These are phyloP conservation scores for Phoenicopterus ruber DNA, from an alignment of 2,113 vertebrate genomes.

Conservation along the genomic window DNA sequence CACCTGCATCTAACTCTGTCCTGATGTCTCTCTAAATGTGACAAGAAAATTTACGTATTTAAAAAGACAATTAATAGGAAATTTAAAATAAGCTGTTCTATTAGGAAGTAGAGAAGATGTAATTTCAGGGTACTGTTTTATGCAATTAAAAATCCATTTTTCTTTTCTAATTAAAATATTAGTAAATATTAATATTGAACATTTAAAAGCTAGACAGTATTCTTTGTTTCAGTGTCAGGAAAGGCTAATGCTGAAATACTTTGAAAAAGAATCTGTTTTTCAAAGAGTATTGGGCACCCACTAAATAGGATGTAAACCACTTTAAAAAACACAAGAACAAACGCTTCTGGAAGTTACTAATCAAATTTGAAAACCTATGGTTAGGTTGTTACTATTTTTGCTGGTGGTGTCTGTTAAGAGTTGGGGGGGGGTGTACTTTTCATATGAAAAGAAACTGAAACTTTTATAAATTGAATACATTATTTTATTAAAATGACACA, in stretches of 20 bases:
- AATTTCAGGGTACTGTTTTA: not conserved
- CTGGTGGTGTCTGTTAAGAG: not conserved
- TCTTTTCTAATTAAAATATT: not conserved
- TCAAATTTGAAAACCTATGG: not conserved
- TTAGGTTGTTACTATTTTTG: not conserved
- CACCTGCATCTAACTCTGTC: not conserved
- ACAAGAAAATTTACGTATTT: not conserved
- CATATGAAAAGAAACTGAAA: not conserved
- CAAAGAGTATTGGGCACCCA: not conserved
- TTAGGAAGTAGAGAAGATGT: not conserved
- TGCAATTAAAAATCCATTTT: not conserved
- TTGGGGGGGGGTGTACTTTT: not conserved
- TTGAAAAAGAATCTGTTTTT: not conserved
- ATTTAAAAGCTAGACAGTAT: not conserved
- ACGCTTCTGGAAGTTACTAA: not conserved
- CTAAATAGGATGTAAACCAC: not conserved
- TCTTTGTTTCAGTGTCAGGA: not conserved
- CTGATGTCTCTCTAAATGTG: not conserved
- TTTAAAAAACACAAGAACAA: not conserved
- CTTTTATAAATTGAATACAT: not conserved
- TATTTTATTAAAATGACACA: not conserved
- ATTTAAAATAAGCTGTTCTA: not conserved
- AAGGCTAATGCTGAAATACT: not conserved
- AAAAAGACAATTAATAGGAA: constrained; percentile 1
- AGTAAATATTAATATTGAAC: not conserved